Evolutionary conservation across 2,888 invertebrate genomes (phyloP).

Genomic region (Apoda limacodes): DNA sequence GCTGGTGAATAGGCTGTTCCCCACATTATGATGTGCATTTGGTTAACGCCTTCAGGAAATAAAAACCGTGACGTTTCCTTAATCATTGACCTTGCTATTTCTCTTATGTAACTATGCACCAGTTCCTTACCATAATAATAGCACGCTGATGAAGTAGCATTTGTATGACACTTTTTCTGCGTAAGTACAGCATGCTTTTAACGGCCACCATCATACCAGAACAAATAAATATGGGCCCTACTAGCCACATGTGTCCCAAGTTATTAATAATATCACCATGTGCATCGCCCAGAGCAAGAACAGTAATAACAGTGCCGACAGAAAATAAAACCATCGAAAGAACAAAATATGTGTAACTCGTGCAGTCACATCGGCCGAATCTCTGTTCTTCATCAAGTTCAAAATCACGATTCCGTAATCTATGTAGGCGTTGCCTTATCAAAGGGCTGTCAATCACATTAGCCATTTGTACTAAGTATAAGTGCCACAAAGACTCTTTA

Average conservation of each 20-base stretch:
- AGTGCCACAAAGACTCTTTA: no score
- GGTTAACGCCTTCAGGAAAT: no score
- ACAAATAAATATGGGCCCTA: slow-evolving; percentile 76
- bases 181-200: slow-evolving; percentile 74
- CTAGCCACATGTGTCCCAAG: slow-evolving; percentile 77
- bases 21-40: no score
- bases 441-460: slow-evolving; percentile 74
- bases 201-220: slow-evolving; percentile 77
- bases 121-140: slow-evolving; percentile 72
- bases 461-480: no score
- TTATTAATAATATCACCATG: slow-evolving; percentile 71
- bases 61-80: neutral
- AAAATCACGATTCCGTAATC: slow-evolving; percentile 68
- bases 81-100: neutral
- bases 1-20: no score
- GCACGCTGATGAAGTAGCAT: slow-evolving; percentile 74
- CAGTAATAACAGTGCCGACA: slow-evolving; percentile 73
- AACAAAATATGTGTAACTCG: slow-evolving; percentile 74
- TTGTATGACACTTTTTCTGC: slow-evolving; percentile 74
- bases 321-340: slow-evolving; percentile 73
- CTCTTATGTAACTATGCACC: slow-evolving; percentile 16
- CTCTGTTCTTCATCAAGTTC: slow-evolving; percentile 71
- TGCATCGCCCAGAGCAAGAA: slow-evolving; percentile 71
- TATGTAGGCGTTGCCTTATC: slow-evolving; percentile 70
- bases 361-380: slow-evolving; percentile 75